phyloP scores from a whole-genome alignment of 2,113 vertebrate species.

The Alaudala cheleensis region DNA sequence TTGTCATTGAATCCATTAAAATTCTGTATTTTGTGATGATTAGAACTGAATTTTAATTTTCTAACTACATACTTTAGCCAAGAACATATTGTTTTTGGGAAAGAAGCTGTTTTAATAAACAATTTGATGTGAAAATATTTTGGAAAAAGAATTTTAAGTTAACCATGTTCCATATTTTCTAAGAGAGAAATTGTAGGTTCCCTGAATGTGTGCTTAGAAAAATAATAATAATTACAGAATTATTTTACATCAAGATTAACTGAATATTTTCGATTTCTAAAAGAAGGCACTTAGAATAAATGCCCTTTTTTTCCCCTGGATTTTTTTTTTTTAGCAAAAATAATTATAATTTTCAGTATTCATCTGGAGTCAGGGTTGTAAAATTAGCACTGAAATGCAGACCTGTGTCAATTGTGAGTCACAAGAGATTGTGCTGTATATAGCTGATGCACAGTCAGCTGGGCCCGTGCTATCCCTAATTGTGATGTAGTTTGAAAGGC shows the following conservation, averaged over 20 bases:
- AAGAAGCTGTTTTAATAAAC: background rate
- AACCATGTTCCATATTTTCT: background rate
- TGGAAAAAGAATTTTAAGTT: background rate
- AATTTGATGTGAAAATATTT: background rate
- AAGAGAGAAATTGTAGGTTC: background rate
- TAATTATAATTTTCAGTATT: background rate
- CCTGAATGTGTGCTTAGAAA: background rate
- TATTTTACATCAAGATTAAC: background rate
- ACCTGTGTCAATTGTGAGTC: background rate
- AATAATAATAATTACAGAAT: background rate
- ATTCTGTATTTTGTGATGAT: background rate
- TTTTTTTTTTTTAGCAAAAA: background rate
- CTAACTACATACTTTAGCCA: background rate
- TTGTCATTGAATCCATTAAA: background rate
- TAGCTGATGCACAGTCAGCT: background rate
- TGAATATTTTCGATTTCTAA: background rate
- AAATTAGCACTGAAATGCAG: background rate
- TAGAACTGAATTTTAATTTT: background rate
- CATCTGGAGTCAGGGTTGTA: background rate
- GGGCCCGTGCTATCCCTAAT: background rate
- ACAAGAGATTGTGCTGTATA: background rate
- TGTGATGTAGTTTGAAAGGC: background rate
- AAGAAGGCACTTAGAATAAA: background rate
- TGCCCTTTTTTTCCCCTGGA: accelerated
- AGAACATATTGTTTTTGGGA: background rate